Base-by-base conservation (phyloP, 2,113 vertebrate genomes). In the Malurus cyaneus region DNA sequence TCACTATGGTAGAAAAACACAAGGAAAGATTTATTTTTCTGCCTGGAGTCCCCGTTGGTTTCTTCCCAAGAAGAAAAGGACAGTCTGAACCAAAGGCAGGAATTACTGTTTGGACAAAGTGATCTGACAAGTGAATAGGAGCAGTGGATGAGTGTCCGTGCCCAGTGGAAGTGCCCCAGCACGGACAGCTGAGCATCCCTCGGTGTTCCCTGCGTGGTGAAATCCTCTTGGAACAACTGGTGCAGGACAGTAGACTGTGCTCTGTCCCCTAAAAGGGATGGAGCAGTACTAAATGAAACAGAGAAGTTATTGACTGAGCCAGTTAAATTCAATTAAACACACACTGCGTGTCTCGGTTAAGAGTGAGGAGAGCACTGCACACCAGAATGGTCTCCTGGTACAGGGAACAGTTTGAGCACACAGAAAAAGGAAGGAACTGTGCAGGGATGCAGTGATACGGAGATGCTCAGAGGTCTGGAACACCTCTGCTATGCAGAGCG, bases 51-150 rank as follows among this genome's bases (percentile, higher is more conserved):
- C 69, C 70, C 0, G 0, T 23, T 92, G 65, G 49, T 83, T 93
- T 90, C 87, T 95, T 56, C 88, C 86, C 69, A 78, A 88, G 46
- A 66, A 90, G 71, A 80, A 95, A 94, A 88, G 81, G 83, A 93
- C 79, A 92, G 72, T 14, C 69, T 92, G 94, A 96, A 96, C 86
- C 81, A 73, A 77, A 77, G 66, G 71, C 64, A 95, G 59, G 88
- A 91, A 65, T 96, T 93, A 89, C 59, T 54, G 56, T 69, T 92
- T 1, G 20, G 86, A 86, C 80, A 65, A 66, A 95, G 50, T 56
- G 65, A 41, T 52, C 77, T 92, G 91, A 84, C 80, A 86, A 65
- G 44, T 66, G 85, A 94, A 93, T 49, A 59, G 71, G 41, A 93
- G 56, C 64, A 59, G 56, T 10, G 39, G 64, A 12, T 47, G 57